Evolutionary conservation across 2,888 invertebrate species (phyloP).

Genomic region (Xylocampa areola): DNA sequence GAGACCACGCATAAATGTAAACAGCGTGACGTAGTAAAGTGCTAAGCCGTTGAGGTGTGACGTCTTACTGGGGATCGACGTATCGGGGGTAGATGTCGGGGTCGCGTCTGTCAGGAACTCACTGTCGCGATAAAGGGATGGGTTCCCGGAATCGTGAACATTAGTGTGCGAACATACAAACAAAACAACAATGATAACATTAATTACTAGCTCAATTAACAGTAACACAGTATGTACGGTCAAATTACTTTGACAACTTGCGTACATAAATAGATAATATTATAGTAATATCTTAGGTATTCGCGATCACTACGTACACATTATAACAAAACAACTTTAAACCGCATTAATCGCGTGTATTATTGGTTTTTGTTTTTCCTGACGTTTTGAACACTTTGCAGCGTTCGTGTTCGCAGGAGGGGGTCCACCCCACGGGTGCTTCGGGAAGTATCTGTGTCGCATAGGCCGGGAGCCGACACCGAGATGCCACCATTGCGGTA

Average conservation of each 20-base stretch:
- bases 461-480: no score
- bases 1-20: not conserved
- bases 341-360: no score
- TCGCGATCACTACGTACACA: no score
- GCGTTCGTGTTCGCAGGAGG: no score
- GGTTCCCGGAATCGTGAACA: not conserved
- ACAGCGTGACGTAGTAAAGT: not conserved
- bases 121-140: not conserved
- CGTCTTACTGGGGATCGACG: not conserved
- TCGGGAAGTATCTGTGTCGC: no score
- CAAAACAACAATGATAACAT: not conserved
- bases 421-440: no score
- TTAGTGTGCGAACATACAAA: conserved; percentile 1
- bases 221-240: not conserved
- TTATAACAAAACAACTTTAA: no score
- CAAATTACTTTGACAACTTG: not conserved
- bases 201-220: conserved; percentile 1
- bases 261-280: not conserved
- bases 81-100: not conserved
- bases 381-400: no score
- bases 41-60: not conserved
- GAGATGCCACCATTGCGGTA: no score
- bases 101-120: not conserved
- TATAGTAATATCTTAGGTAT: no score
- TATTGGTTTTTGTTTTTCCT: no score